Base-by-base conservation (phyloP, 2,113 vertebrate species). In the Tetrao urogallus region DNA sequence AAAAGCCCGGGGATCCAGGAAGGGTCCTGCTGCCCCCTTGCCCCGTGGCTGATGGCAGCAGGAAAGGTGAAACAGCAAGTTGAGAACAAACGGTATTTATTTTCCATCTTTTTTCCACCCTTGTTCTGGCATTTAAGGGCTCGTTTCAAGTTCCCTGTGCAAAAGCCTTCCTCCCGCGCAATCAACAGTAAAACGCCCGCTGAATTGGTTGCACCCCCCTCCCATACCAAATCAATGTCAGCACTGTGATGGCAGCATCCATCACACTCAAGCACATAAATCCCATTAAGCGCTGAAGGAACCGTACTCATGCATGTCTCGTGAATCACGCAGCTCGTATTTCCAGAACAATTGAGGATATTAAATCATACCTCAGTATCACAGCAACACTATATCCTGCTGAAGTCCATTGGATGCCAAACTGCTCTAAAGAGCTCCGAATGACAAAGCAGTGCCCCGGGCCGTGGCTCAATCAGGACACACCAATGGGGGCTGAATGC, bases 341-440 rank as follows among this genome's bases (percentile, higher is more conserved):
- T 82, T 65, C 78, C 82, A 95, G 36, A 89, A 93, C 64, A 86
- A 93, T 90, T 40, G 58, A 82, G 74, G 83, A 63, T 80, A 82
- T 89, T 90, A 86, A 94, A 76, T 78, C 95, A 48, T 97, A 96
- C 96, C 96, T 97, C 92, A 57, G 85, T 42, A 64, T 72, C 83
- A 83, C 48, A 57, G 74, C 80, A 83, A 66, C 71, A 28, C 66
- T 43, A 69, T 3, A 66, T 86, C 72, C 87, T 71, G 83, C 56
- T 63, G 89, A 61, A 94, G 58, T 74, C 91, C 79, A 78, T 92
- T 87, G 57, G 86, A 67, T 54, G 70, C 45, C 84, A 90, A 6
- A 47, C 81, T 91, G 54, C 0, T 2, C 70, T 83, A 91, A 84
- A 92, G 60, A 79, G 77, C 78, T 92, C 75, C 77, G 36, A 75